Percentiles rank a stretch among this genome's conserved stretches.
These are phyloP conservation scores for Daktulosphaira vitifoliae DNA, from an alignment of 1,140 invertebrate species.

Conservation along the genomic window DNA sequence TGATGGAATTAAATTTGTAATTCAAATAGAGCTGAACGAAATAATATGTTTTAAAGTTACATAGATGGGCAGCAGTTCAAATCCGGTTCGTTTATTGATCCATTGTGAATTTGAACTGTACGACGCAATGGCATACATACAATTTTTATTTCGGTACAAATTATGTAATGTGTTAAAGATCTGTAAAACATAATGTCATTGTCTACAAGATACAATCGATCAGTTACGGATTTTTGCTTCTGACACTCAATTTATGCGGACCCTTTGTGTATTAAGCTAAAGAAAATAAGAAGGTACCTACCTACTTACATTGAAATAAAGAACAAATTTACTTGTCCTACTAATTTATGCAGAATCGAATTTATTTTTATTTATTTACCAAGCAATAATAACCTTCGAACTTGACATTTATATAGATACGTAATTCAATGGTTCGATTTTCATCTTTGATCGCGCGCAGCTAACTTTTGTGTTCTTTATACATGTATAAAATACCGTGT, in stretches of 20 bases:
- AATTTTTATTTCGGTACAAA: slow-evolving; percentile 32
- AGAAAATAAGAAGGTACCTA: slow-evolving; percentile 13
- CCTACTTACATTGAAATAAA: slow-evolving; percentile 25
- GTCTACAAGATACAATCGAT: slow-evolving; percentile 25
- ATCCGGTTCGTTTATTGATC: slow-evolving; percentile 27
- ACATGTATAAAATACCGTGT: neutral
- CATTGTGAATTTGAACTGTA: slow-evolving; percentile 26
- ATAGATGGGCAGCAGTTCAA: neutral
- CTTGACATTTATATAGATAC: slow-evolving; percentile 30
- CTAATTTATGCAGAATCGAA: slow-evolving; percentile 5
- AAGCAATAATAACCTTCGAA: slow-evolving; percentile 27
- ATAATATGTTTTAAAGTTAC: too few species aligned
- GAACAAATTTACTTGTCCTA: slow-evolving; percentile 11
- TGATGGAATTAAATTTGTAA: too few species aligned
- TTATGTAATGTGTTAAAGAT: slow-evolving; percentile 19
- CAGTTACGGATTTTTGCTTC: slow-evolving; percentile 18
- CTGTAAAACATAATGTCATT: slow-evolving; percentile 18
- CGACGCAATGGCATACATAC: slow-evolving; percentile 16
- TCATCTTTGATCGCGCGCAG: neutral
- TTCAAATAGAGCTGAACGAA: too few species aligned
- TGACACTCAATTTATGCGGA: slow-evolving; percentile 21
- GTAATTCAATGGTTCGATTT: slow-evolving; percentile 27
- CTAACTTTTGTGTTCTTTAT: neutral
- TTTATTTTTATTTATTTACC: slow-evolving; percentile 14
- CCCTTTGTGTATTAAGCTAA: slow-evolving; percentile 26